phyloP scores from a whole-genome alignment of 2,113 vertebrate genomes.

The Ahaetulla prasina region DNA sequence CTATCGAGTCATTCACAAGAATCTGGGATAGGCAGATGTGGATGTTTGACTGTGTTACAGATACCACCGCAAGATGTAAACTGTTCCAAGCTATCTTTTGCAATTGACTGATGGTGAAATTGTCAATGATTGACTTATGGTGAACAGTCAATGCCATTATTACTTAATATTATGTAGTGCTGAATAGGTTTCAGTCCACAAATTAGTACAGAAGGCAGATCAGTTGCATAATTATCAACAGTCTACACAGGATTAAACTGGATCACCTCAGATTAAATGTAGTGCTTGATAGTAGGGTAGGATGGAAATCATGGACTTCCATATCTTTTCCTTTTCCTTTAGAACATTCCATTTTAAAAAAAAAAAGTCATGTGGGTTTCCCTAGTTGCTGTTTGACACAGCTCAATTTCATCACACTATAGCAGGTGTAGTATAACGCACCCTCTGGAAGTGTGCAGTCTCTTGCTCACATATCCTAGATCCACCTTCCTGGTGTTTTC shows the following conservation, averaged over 20 bases:
- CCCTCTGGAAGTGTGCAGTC: background rate
- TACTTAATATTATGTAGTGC: background rate
- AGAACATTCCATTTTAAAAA: background rate
- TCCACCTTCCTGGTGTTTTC: background rate
- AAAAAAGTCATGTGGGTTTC: background rate
- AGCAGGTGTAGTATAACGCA: background rate
- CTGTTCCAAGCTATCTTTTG: background rate
- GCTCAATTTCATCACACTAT: background rate
- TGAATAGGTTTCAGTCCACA: background rate
- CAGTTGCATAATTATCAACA: background rate
- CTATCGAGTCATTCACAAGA: background rate
- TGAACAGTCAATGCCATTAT: background rate
- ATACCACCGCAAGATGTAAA: background rate
- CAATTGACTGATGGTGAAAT: background rate
- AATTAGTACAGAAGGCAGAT: background rate
- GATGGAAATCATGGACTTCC: background rate
- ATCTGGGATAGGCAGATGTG: background rate
- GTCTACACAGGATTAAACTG: background rate
- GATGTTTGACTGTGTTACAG: background rate
- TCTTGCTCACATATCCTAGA: background rate
- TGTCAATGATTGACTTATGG: background rate
- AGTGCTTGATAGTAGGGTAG: background rate
- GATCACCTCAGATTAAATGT: background rate
- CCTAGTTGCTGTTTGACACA: background rate
- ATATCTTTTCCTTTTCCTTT: background rate